A percentile compares a stretch with the other conserved stretches of the same genome.
Conservation (phyloP, 2,113 vertebrate species). For the Rallus limicola region DNA sequence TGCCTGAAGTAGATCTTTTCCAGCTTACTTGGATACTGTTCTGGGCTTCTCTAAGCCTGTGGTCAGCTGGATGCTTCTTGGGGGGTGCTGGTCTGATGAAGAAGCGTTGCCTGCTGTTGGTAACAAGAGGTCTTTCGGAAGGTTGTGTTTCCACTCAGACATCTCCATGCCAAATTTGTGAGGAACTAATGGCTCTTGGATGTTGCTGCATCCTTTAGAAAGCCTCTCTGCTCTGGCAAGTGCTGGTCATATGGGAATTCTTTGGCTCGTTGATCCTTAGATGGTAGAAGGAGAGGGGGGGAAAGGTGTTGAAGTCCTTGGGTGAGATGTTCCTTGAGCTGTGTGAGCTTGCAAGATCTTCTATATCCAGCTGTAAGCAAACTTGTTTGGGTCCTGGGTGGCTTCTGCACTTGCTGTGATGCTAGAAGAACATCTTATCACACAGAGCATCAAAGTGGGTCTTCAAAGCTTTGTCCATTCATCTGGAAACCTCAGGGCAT, state of each 20-base stretch:
- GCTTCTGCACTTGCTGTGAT: background rate
- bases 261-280: accelerated
- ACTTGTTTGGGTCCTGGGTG: background rate
- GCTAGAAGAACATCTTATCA: background rate
- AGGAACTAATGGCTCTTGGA: background rate
- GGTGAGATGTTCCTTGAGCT: background rate
- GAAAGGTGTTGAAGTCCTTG: background rate
- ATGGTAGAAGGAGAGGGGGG: background rate
- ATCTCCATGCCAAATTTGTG: no score
- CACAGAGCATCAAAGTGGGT: background rate
- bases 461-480: background rate
- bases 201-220: background rate
- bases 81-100: background rate
- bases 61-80: no score
- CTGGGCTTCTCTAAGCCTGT: background rate
- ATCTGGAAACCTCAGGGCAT: background rate
- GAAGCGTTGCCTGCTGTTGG: background rate
- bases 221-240: background rate
- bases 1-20: background rate
- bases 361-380: no score
- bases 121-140: no score
- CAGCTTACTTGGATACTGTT: background rate
- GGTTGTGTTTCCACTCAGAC: background rate
- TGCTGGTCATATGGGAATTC: background rate
- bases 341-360: no score